phyloP scores from a whole-genome alignment of 2,888 invertebrate species.

The Eumacrocentrus americanus region DNA sequence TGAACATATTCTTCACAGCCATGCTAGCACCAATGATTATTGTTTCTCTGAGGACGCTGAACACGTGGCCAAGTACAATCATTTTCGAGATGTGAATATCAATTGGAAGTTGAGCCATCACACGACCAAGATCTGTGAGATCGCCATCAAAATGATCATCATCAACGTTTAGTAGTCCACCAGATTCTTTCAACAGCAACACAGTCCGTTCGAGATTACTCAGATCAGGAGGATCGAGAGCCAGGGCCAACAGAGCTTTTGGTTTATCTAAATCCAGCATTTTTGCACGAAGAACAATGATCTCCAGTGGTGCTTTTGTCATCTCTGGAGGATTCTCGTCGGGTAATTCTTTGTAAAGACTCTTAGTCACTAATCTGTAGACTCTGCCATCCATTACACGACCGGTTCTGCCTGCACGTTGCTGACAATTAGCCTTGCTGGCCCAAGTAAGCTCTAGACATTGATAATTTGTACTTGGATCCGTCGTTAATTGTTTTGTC shows the following conservation, averaged over 20 bases:
- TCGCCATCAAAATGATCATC: conserved; percentile 77
- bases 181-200: conserved; percentile 84
- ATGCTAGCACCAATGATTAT: conserved; percentile 88
- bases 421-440: conserved; percentile 85
- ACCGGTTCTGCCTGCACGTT: conserved; percentile 90
- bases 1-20: conserved; percentile 81
- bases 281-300: conserved; percentile 81
- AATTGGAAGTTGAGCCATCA: conserved; percentile 83
- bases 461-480: conserved; percentile 78
- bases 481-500: conserved; percentile 80
- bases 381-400: conserved; percentile 85
- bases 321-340: conserved; percentile 77
- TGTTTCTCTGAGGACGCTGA: conserved; percentile 82
- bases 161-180: conserved; percentile 73
- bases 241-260: conserved; percentile 80
- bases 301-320: conserved; percentile 79
- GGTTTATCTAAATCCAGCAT: conserved; percentile 80
- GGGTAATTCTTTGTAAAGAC: conserved; percentile 68
- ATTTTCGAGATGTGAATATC: conserved; percentile 83
- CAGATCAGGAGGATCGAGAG: conserved; percentile 86
- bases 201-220: conserved; percentile 82
- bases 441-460: conserved; percentile 85
- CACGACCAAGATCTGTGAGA: conserved; percentile 81
- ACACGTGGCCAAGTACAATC: conserved; percentile 85
- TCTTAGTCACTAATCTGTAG: conserved; percentile 76